phyloP scores from a whole-genome alignment of 1,140 invertebrate genomes.

The Halictus rubicundus region DNA sequence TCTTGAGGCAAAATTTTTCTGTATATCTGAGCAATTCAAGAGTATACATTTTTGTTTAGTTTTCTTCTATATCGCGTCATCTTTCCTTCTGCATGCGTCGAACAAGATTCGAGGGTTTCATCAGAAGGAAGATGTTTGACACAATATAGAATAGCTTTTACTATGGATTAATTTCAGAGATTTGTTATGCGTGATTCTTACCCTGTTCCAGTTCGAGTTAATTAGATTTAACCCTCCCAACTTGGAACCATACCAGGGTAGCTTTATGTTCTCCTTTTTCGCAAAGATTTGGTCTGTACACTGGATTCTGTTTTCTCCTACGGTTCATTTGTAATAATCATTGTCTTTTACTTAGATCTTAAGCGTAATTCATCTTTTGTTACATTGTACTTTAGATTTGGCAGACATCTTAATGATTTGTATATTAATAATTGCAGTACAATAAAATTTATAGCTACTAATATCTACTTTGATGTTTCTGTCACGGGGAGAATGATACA shows the following conservation, averaged over 20 bases:
- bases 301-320: slow-evolving; percentile 38
- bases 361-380: slow-evolving; percentile 65
- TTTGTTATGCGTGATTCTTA: slow-evolving; percentile 16
- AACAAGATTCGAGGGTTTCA: slow-evolving; percentile 45
- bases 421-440: slow-evolving; percentile 77
- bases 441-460: slow-evolving; percentile 79
- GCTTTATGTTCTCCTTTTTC: slow-evolving; percentile 44
- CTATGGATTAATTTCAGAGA: slow-evolving; percentile 38
- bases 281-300: slow-evolving; percentile 64
- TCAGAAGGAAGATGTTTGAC: slow-evolving; percentile 66
- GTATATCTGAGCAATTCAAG: not conserved
- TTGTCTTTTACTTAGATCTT: slow-evolving; percentile 65
- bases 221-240: slow-evolving; percentile 75
- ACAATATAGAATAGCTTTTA: slow-evolving; percentile 48
- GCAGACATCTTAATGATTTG: slow-evolving; percentile 73
- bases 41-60: slow-evolving; percentile 13
- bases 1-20: slow-evolving; percentile 23
- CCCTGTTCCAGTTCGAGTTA: slow-evolving; percentile 76
- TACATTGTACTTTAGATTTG: slow-evolving; percentile 68
- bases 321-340: slow-evolving; percentile 59
- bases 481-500: not conserved
- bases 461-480: slow-evolving; percentile 30
- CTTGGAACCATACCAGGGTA: slow-evolving; percentile 68
- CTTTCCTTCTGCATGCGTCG: slow-evolving; percentile 61
- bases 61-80: slow-evolving; percentile 53